Evolutionary conservation across 2,797 vertebrate genomes (phyloP), one percentile per base, ranked within the genome.

Genomic region (Jordanella pulchra): DNA sequence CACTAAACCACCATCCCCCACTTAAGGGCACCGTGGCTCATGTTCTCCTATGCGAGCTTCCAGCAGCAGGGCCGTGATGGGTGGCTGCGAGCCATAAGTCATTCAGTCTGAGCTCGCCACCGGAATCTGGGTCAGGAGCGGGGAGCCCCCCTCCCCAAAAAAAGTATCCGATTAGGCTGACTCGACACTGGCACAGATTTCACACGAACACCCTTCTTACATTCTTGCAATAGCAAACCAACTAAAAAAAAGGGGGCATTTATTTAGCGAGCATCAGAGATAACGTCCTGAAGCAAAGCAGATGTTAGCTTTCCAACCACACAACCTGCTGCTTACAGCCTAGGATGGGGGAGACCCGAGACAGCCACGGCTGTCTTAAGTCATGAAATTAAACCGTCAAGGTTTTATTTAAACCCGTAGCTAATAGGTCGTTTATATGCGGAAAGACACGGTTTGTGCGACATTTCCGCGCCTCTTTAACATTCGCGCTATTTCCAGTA

Each of bases 121-220:
- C 45, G 32, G 56, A 79, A 91, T 87, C 9, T 76, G 73, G 83
- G 84, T 85, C 87, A 84, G 35, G 1, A 39, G n/a, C 3, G 15
- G 2, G 66, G 65, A 65, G 15, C 0, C 21, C 42, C 72, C 39
- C 9, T 2, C n/a, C n/a, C n/a, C n/a, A n/a, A n/a, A n/a, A 2
- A 65, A 71, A 45, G 39, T 10, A 63, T 35, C 44, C 17, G 64
- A 72, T 68, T 66, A 76, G 4, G 17, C 23, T 44, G 32, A 75
- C 4, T 61, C 35, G 3, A 68, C 35, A 45, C 67, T 35, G 32
- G 64, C 27, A 28, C 2, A 35, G 65, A 73, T 72, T 25, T 55
- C 1, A 70, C 67, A 69, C 7, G 27, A 3, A 67, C 28, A 44
- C 21, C 7, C 50, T 0, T 21, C 4, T 21, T 2, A 79, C 28